Evolutionary conservation across 2,797 vertebrate genomes (phyloP), one percentile per base, ranked within the genome.

Genomic region (Malurus leucopterus): DNA sequence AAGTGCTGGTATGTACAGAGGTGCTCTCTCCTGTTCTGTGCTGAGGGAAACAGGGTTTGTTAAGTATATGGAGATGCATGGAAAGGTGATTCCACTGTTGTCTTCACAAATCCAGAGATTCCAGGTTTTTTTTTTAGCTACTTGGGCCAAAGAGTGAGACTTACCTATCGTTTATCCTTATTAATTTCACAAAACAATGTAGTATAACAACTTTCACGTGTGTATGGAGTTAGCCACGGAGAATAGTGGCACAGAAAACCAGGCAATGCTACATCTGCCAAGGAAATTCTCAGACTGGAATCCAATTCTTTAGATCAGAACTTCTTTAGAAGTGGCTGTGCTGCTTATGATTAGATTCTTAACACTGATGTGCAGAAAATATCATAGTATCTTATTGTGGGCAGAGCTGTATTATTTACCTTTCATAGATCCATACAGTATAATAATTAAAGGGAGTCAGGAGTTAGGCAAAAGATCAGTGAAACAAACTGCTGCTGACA

Each of bases 401-500:
- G 38, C 36, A 69, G 61, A 81, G 29, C 69, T 81, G 53, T 27
- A 9, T 67, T 73, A 44, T 50, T 69, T 76, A 50, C 57, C 44
- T 75, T n/a, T 81, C 61, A 22, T 58, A 90, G 61, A 65, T 54
- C 63, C 21, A 15, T 3, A 30, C 27, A 61, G 19, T 41, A 44
- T 49, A 81, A 76, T 73, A 70, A 81, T 73, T 86, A 86, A 75
- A 92, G 29, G 46, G 36, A 84, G 43, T 9, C 59, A 30, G 43
- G 59, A 84, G 38, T 64, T 64, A 78, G 62, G 79, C 24, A 61
- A 47, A 84, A 79, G 47, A 63, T 82, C 61, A 79, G 77, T 67
- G 79, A 71, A 88, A 75, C 57, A 84, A 93, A 46, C 63, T 41
- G 30, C 5, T 91, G 82, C 89, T 94, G 92, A 91, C 79, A 38